Base-by-base conservation (phyloP, 2,797 vertebrate species). In the Protonibea diacanthus region DNA sequence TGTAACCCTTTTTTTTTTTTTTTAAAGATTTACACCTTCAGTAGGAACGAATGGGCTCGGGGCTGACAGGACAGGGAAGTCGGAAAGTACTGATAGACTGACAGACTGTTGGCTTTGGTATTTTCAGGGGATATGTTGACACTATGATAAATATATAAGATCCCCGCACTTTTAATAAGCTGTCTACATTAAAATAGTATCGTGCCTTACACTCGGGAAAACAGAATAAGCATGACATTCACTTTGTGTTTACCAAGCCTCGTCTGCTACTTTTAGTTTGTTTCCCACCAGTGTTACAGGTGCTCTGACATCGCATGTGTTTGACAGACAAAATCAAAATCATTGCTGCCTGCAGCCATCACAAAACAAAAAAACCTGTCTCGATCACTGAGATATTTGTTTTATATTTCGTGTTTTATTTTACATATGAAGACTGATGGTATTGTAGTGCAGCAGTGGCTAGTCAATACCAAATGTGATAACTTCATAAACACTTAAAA, bases 221-320 rank as follows among this genome's bases (percentile, higher is more conserved):
- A 20, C 33, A 23, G n/a, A 8, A 57, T 14, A n/a, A 71, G 15
- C 12, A 13, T 18, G n/a, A 65, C 6, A 55, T 17, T 47, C 53
- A 64, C 47, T 23, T 6, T 63, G 38, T 73, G 48, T 49, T 44
- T 47, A 62, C 56, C 25, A 49, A 53, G 21, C 15, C 74, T 18
- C 40, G 7, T 56, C 13, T 23, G 1, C 68, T 25, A 42, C 62
- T 25, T 57, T 61, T 23, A 29, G n/a, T 29, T 38, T 59, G 38
- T 56, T 65, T 66, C 51, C 40, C 42, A 27, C 4, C 56, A 68
- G 7, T 25, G 56, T 53, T 27, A 56, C 25, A 15, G 25, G 4
- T 44, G 21, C 33, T 29, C 21, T 29, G 45, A 38, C 44, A 23
- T 45, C 8, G 40, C 10, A 45, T 17, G 20, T 47, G 40, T 21